Evolutionary conservation across 2,797 vertebrate species (phyloP).

Genomic region (Scyliorhinus canicula): DNA sequence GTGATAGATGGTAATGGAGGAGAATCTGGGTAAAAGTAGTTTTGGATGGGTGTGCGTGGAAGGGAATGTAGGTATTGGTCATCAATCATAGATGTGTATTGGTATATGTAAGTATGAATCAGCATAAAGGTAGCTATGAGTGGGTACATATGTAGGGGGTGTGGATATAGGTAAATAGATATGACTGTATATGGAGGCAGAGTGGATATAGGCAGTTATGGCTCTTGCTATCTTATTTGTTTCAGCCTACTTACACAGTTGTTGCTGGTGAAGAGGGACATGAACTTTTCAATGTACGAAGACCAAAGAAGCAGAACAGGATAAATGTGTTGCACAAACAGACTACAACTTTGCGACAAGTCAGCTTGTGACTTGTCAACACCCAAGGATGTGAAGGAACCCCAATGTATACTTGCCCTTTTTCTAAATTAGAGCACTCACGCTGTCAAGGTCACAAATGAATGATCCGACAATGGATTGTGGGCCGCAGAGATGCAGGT

Average conservation of each 20-base stretch:
- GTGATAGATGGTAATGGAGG: neutral
- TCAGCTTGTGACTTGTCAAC: neutral
- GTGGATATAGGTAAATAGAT: no score
- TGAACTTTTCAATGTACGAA: neutral
- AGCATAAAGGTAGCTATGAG: neutral
- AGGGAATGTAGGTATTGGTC: neutral
- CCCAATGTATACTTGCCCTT: no score
- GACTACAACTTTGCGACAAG: neutral
- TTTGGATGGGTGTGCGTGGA: neutral
- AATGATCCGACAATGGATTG: no score
- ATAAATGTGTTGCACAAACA: neutral
- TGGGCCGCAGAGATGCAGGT: neutral
- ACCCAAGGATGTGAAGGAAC: no score
- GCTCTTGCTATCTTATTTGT: neutral
- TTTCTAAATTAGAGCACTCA: no score
- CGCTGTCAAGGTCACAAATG: no score
- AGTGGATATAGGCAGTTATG: neutral
- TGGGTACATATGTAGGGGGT: no score
- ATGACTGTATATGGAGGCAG: no score
- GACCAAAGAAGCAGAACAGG: neutral
- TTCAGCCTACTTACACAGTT: neutral
- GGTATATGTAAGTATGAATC: neutral
- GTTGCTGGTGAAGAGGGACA: neutral
- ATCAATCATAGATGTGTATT: neutral
- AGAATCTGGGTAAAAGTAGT: neutral